A percentile compares a stretch with the other conserved stretches of the same genome.
Evolutionary conservation across 2,888 invertebrate species (phyloP).

Genomic region (Clitarchus hookeri): DNA sequence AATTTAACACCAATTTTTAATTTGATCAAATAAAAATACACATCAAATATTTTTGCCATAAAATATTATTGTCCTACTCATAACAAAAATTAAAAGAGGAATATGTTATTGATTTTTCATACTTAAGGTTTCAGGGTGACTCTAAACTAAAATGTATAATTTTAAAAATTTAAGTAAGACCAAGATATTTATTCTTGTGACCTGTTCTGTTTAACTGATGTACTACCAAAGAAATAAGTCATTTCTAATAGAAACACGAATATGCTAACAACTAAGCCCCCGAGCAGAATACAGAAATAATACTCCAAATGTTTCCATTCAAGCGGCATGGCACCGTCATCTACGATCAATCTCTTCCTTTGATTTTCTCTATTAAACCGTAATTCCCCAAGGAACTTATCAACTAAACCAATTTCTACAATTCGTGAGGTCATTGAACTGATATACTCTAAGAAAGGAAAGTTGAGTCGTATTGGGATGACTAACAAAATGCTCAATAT

Average conservation of each 20-base stretch:
- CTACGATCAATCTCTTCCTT: neutral
- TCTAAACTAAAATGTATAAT: too few species aligned
- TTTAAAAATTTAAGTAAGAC: too few species aligned
- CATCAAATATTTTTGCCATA: too few species aligned
- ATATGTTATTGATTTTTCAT: too few species aligned
- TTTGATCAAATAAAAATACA: too few species aligned
- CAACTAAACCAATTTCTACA: neutral
- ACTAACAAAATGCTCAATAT: neutral
- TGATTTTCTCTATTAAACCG: neutral
- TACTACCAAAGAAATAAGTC: neutral
- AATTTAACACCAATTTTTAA: too few species aligned
- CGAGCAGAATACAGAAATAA: neutral
- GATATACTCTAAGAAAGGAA: neutral
- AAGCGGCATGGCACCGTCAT: neutral
- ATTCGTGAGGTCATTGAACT: neutral
- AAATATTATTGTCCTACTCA: too few species aligned
- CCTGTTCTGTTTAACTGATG: too few species aligned
- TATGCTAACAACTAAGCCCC: neutral
- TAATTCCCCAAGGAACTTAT: neutral
- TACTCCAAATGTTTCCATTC: constrained; percentile 1
- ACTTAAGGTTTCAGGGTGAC: too few species aligned
- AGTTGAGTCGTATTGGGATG: neutral
- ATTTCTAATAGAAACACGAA: neutral
- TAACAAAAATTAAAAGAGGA: too few species aligned
- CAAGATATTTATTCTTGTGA: too few species aligned